Conservation (phyloP, 2,888 invertebrate species). For the Melanostoma scalare region DNA sequence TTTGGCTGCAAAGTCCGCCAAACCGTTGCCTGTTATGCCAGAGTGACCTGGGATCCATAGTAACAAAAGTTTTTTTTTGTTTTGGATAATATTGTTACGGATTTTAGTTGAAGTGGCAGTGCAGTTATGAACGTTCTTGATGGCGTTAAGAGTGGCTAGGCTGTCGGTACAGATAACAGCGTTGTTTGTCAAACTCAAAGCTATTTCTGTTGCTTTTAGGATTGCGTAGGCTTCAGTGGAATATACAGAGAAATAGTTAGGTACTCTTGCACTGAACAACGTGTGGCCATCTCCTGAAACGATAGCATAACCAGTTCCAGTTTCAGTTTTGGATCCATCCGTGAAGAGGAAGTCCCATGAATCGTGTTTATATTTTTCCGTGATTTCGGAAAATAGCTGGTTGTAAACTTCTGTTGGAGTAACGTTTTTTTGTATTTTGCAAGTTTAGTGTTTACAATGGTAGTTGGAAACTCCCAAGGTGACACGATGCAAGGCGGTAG, state of each 20-base stretch:
- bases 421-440: too few species aligned
- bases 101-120: neutral
- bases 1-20: neutral
- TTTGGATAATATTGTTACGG: neutral
- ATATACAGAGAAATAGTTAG: too few species aligned
- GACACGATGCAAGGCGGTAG: neutral
- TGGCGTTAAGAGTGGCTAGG: neutral
- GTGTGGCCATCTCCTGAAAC: too few species aligned
- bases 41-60: slow-evolving; percentile 3
- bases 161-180: slow-evolving; percentile 1
- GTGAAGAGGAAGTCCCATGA: too few species aligned
- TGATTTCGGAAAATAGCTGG: too few species aligned
- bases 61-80: neutral
- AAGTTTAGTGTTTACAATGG: too few species aligned
- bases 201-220: slow-evolving; percentile 2
- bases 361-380: too few species aligned
- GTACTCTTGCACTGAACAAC: too few species aligned
- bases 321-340: too few species aligned
- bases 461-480: neutral
- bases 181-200: neutral
- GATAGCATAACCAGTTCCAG: too few species aligned
- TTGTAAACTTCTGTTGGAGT: too few species aligned
- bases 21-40: neutral
- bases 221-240: slow-evolving; percentile 7
- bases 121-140: neutral